phyloP scores from a whole-genome alignment of 2,888 invertebrate species.

The Drosophila nigricruria region DNA sequence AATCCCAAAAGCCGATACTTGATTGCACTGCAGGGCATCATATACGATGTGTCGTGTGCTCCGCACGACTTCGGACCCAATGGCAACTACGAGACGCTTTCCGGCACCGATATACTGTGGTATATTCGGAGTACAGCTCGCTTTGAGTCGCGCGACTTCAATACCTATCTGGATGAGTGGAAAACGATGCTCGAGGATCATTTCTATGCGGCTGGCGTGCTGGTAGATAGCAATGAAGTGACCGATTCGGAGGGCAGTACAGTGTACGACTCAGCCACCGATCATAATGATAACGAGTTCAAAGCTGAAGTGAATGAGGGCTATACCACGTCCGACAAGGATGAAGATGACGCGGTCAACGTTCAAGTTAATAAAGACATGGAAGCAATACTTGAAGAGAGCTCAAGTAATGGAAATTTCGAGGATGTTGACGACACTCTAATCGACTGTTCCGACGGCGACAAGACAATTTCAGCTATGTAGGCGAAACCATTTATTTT shows the following conservation, averaged over 20 bases:
- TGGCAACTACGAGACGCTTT: conserved; percentile 11
- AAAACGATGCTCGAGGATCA: conserved; percentile 38
- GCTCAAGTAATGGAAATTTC: background rate
- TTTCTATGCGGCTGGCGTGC: conserved; percentile 41
- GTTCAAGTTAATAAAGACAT: background rate
- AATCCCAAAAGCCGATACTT: conserved; percentile 28
- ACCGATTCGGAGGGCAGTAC: conserved; percentile 3
- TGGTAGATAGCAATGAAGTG: background rate
- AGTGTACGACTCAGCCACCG: conserved; percentile 16
- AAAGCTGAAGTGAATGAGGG: background rate
- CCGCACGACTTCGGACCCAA: conserved; percentile 54
- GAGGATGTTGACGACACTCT: background rate
- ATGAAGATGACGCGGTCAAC: background rate
- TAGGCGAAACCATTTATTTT: background rate
- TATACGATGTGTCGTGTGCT: conserved; percentile 59
- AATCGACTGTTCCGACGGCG: background rate
- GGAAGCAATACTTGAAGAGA: accelerated
- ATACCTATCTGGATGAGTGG: conserved; percentile 24
- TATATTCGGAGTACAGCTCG: conserved; percentile 9
- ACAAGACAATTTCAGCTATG: background rate
- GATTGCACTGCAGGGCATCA: conserved; percentile 26
- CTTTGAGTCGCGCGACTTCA: background rate
- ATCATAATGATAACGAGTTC: background rate
- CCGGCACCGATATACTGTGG: conserved; percentile 50
- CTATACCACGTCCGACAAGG: background rate